Percentiles rank a stretch among this genome's conserved stretches.
Conservation (phyloP, 2,113 vertebrate species). For the Xenopus borealis region DNA sequence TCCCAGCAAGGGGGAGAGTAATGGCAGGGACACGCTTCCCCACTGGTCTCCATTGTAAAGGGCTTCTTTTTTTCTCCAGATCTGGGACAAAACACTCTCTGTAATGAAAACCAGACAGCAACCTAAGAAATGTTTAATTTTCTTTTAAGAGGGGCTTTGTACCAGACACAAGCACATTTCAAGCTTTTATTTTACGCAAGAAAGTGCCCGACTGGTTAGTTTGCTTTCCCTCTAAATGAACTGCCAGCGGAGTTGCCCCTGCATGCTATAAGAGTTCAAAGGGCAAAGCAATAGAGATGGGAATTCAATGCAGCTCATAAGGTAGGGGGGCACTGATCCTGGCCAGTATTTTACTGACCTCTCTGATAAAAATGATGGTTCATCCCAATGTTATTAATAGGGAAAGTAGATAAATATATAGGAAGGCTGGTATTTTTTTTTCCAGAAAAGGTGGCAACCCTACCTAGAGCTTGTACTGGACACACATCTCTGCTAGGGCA, state of each 20-base stretch:
- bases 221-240: slow-evolving; percentile 15
- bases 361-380: too few relatives aligned
- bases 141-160: slow-evolving; percentile 30
- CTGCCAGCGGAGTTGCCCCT: slow-evolving; percentile 22
- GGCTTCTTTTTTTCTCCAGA: slow-evolving; percentile 27
- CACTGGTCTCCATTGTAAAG: slow-evolving; percentile 30
- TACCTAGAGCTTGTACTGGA: too few relatives aligned
- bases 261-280: background rate
- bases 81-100: slow-evolving; percentile 21
- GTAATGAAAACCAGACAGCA: slow-evolving; percentile 42
- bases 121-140: slow-evolving; percentile 43
- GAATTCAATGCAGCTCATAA: too few relatives aligned
- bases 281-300: slow-evolving; percentile 5
- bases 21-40: slow-evolving; percentile 34
- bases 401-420: too few relatives aligned
- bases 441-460: too few relatives aligned
- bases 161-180: slow-evolving; percentile 1
- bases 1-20: slow-evolving; percentile 35
- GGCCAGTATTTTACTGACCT: too few relatives aligned
- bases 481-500: too few relatives aligned
- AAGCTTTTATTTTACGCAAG: slow-evolving; percentile 13
- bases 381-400: too few relatives aligned
- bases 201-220: background rate
- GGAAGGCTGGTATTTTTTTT: too few relatives aligned
- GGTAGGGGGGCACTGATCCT: too few relatives aligned